phyloP scores from a whole-genome alignment of 37 sponge, comb jelly and placozoan species.

The Ephydatia muelleri region DNA sequence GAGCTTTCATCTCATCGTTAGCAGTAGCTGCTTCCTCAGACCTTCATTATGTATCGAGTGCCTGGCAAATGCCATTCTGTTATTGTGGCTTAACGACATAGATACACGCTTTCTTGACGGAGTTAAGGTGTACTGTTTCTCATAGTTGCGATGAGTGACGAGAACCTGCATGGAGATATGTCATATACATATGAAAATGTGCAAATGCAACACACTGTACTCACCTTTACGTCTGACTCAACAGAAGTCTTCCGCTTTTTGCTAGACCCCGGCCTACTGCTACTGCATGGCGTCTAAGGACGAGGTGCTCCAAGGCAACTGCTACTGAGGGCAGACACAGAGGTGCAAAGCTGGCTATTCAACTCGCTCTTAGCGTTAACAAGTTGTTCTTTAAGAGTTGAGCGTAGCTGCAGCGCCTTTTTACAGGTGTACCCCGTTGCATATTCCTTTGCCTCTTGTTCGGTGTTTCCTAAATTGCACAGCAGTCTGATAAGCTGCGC shows the following conservation, averaged over 20 bases:
- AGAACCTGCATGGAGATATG: neutral
- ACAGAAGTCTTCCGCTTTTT: neutral
- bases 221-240: slow-evolving; percentile 1
- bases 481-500: slow-evolving; percentile 1
- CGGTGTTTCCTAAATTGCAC: neutral
- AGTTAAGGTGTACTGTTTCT: slow-evolving; percentile 1
- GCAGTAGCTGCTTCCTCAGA: neutral
- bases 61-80: neutral
- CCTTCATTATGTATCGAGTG: neutral
- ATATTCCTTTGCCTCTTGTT: slow-evolving; percentile 1
- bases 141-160: neutral
- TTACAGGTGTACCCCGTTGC: neutral
- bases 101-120: neutral
- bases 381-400: neutral
- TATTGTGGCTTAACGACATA: neutral
- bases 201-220: slow-evolving; percentile 1
- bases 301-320: neutral
- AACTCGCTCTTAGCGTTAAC: neutral
- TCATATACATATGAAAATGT: neutral
- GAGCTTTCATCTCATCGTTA: neutral
- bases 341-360: slow-evolving; percentile 1
- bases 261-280: neutral
- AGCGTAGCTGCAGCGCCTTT: neutral
- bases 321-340: neutral
- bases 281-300: neutral